These are phyloP conservation scores for Borostomias antarcticus DNA, from an alignment of 2,797 vertebrate species.

Conservation along the genomic window DNA sequence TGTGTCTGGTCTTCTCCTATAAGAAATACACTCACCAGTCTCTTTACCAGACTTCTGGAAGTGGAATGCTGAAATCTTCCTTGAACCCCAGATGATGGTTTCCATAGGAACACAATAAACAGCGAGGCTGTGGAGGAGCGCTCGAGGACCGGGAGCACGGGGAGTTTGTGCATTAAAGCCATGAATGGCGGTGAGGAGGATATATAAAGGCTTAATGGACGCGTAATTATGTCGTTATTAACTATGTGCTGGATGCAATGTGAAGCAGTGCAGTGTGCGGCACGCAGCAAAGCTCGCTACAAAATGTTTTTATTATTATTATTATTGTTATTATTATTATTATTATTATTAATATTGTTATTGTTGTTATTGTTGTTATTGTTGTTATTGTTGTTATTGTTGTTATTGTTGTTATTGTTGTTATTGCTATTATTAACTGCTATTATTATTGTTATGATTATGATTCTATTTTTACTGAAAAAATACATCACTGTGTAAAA, in stretches of 20 bases:
- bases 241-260: neutral
- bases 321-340: too few species aligned
- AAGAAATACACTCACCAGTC: neutral
- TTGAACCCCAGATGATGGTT: slow-evolving; percentile 26
- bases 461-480: too few species aligned
- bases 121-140: slow-evolving; percentile 14
- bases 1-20: neutral
- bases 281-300: neutral
- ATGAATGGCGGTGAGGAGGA: slow-evolving; percentile 11
- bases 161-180: slow-evolving; percentile 18
- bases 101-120: slow-evolving; percentile 31
- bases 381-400: too few species aligned
- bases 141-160: neutral
- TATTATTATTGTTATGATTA: too few species aligned
- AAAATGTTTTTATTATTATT: too few species aligned
- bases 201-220: slow-evolving; percentile 22
- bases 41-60: slow-evolving; percentile 22
- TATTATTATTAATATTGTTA: too few species aligned
- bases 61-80: slow-evolving; percentile 20
- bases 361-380: too few species aligned
- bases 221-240: slow-evolving; percentile 12
- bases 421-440: too few species aligned
- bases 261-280: neutral
- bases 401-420: too few species aligned
- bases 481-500: neutral